phyloP scores from a whole-genome alignment of 1,140 invertebrate species.

The Neodiprion pinetum region DNA sequence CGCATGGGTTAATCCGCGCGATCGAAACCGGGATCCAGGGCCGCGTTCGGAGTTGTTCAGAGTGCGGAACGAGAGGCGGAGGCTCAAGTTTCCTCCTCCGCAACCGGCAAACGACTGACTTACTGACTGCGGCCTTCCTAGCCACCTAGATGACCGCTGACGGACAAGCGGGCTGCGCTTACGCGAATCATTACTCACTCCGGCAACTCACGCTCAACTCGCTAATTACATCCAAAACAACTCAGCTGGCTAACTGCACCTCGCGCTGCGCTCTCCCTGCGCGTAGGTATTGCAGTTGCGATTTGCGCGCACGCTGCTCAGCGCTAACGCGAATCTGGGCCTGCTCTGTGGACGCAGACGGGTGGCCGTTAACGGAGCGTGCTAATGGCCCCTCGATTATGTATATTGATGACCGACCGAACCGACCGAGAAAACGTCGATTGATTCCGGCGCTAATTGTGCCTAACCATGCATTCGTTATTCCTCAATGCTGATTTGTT shows the following conservation, averaged over 20 bases:
- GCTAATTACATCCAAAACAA: constrained; percentile 2
- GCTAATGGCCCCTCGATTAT: constrained; percentile 4
- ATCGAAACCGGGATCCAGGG: too few relatives aligned
- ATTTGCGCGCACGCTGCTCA: background rate
- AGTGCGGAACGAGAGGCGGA: too few relatives aligned
- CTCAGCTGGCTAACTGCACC: background rate
- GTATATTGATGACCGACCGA: background rate
- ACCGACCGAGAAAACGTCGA: background rate
- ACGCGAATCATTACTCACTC: constrained; percentile 7
- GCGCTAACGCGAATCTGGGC: background rate
- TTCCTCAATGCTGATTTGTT: background rate
- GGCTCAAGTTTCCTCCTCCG: background rate
- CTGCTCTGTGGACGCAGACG: background rate
- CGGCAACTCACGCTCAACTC: background rate
- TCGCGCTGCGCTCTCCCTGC: too few relatives aligned
- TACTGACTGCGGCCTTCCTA: background rate
- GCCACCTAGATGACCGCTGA: background rate
- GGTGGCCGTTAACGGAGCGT: background rate
- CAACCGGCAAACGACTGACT: background rate
- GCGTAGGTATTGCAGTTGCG: background rate
- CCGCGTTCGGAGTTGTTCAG: too few relatives aligned
- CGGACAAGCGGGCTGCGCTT: background rate
- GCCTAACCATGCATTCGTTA: constrained; percentile 1
- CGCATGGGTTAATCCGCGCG: background rate
- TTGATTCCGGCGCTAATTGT: constrained; percentile 7